Evolutionary conservation across 1,140 invertebrate genomes (phyloP), one percentile per base, ranked within the genome.

Genomic region (Drosophila virilis): DNA sequence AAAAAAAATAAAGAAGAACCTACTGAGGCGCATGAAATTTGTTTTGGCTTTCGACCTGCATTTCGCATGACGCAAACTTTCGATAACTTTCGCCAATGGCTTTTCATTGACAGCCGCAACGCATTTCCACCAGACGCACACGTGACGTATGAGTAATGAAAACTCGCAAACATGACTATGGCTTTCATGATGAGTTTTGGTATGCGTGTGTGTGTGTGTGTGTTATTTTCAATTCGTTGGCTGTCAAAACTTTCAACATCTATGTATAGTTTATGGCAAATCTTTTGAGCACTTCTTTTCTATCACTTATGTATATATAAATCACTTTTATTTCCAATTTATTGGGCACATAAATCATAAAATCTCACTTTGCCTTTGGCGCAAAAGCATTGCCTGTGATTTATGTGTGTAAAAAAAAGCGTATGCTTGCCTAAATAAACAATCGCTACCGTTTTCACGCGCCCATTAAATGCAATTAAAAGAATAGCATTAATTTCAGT

Each of bases 111-210:
- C 71, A 62, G 58, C 28, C 55, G 12, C 17, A 46, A 10, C 54
- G 62, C 59, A 50, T 72, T 77, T 71, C 48, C 51, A 40, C 13
- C 3, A 57, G 54, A 66, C 38, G 45, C n/a, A 51, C 65, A 69
- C 69, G 59, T 73, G 78, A 78, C 83, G 82, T 83, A 79, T 88
- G 79, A 57, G 79, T 79, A 88, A 89, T 89, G 84, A 70, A 86
- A 79, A 79, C 69, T 40, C 42, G 40, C 42, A 12, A 33, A 62
- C 42, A 64, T 6, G 1, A 5, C 52, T 28, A 6, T 42, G 38
- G 52, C 55, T 52, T 52, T n/a, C 12, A 10, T 10, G 13, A 22
- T 10, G 45, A 13, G 6, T 28, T 42, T 33, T n/a, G n/a, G 13
- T 17, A 10, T 33, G 12, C 35, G 37, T 6, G 13, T 42, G 50